These are phyloP conservation scores for Premnoplex brunnescens DNA, from an alignment of 2,797 vertebrate species.

Conservation along the genomic window DNA sequence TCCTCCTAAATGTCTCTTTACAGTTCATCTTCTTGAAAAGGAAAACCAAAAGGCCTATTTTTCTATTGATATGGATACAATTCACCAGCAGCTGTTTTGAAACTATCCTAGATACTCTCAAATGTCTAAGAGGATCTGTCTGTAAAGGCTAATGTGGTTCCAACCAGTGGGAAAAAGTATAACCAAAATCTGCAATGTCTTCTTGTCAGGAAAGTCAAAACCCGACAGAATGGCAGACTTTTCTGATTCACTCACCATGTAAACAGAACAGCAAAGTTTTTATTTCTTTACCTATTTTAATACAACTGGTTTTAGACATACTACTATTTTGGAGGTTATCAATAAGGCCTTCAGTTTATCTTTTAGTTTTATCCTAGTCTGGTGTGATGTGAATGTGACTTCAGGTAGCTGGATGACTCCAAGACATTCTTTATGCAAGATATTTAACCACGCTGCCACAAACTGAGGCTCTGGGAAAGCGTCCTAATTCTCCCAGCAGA, in stretches of 20 bases:
- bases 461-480: neutral
- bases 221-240: neutral
- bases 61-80: neutral
- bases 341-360: neutral
- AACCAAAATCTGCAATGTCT: neutral
- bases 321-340: neutral
- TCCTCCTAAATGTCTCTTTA: neutral
- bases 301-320: neutral
- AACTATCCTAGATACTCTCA: neutral
- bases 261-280: neutral
- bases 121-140: neutral
- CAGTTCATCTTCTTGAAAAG: neutral
- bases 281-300: neutral
- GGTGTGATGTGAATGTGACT: rapidly evolving
- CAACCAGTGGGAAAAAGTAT: neutral
- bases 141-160: neutral
- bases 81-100: neutral
- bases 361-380: neutral
- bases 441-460: neutral
- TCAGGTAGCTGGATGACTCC: neutral
- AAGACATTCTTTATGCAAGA: neutral
- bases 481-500: neutral
- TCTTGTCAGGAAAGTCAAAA: neutral
- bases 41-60: neutral
- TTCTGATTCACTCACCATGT: neutral